Base-by-base conservation (phyloP, 2,113 vertebrate genomes). In the Eupsittula cactorum region DNA sequence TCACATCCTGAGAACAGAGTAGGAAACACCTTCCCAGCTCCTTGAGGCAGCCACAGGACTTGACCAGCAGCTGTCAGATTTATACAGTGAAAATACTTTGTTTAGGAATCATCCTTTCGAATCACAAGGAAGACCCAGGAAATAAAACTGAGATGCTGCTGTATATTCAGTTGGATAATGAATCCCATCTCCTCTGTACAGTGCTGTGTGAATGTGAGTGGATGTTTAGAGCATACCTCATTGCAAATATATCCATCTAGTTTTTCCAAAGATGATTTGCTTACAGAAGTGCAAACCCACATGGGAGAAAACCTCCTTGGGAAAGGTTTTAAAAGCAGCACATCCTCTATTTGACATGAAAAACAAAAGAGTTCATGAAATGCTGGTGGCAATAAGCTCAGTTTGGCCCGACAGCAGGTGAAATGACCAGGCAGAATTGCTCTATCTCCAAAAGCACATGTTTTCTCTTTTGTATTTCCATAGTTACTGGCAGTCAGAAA, bases 381-480 rank as follows among this genome's bases (percentile, higher is more conserved):
- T 2, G 67, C 57, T 55, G 86, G n/a, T 46, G 83, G 64, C 44
- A 49, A 29, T 11, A 65, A 85, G 24, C n/a, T 87, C 37, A 35
- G 77, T 9, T 6, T 9, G 73, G 41, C 57, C 89, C 52, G 70
- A 28, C 37, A 77, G 74, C n/a, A 57, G 59, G 37, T 25, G 60
- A 79, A 64, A 73, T 2, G 41, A 39, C 37, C 27, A 67, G 74
- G 25, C 41, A 59, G 71, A 28, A 13, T 4, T 33, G 57, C 31
- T 92, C 21, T 13, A 9, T 63, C 49, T 67, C 39, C 73, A 91
- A 84, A 95, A 90, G 87, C 93, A 94, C 90, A 95, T 25, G 37
- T 28, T 46, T 82, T 47, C 81, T 92, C 50, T 94, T 97, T 93
- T 90, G 4, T 86, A 89, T 86, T 86, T 63, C 87, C 84, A 53